Conservation (phyloP, 2,797 vertebrate species). For the Micropoecilia bifurca region DNA sequence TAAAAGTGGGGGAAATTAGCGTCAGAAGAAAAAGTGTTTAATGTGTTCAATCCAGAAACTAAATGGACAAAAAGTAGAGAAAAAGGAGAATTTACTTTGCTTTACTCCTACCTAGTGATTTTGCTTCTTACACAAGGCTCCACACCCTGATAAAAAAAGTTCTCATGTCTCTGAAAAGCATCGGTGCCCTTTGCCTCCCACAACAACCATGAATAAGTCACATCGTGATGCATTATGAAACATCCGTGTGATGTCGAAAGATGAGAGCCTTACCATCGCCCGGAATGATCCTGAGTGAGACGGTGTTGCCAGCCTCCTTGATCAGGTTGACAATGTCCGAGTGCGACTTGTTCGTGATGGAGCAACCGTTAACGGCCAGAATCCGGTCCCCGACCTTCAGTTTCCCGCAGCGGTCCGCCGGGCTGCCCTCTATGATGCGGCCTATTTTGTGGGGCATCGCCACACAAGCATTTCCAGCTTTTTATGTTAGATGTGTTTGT, state of each 20-base stretch:
- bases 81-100: slow-evolving; percentile 18
- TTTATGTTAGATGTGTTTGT: slow-evolving; percentile 67
- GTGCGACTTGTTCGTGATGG: slow-evolving; percentile 99
- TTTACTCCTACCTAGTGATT: slow-evolving; percentile 47
- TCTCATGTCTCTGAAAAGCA: slow-evolving; percentile 50
- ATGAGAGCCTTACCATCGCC: slow-evolving; percentile 89
- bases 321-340: slow-evolving; percentile 99
- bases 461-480: slow-evolving; percentile 99
- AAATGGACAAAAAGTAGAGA: slow-evolving; percentile 18
- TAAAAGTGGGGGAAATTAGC: background rate
- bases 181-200: slow-evolving; percentile 58
- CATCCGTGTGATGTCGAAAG: slow-evolving; percentile 30
- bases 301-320: slow-evolving; percentile 99
- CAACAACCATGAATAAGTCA: slow-evolving; percentile 70
- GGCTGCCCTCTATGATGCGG: slow-evolving; percentile 99
- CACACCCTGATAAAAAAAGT: slow-evolving; percentile 52
- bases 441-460: slow-evolving; percentile 99
- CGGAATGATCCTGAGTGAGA: slow-evolving; percentile 98
- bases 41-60: background rate
- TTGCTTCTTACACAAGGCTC: slow-evolving; percentile 47
- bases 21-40: slow-evolving; percentile 1
- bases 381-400: slow-evolving; percentile 99
- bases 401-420: slow-evolving; percentile 97
- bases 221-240: slow-evolving; percentile 62
- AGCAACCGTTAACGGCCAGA: slow-evolving; percentile 95